phyloP scores from a whole-genome alignment of 2,113 vertebrate genomes.

The chimpanzee (Pan troglodytes) region NHGRI_mPanTro3-v2.1_pri NC_072401.2:94609001-94609500 shows the following conservation, averaged over 20 bases:
- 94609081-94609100: slow-evolving; percentile 54
- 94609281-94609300: not conserved
- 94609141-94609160: not conserved
- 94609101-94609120: not conserved
- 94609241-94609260: not conserved
- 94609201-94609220: not conserved
- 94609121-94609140: slow-evolving; percentile 1
- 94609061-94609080: slow-evolving; percentile 53
- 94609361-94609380: not conserved
- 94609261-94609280: not conserved
- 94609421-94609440: not conserved
- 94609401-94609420: not conserved
- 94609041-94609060: slow-evolving; percentile 63
- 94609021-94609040: slow-evolving; percentile 62
- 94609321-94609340: not conserved
- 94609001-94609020: slow-evolving; percentile 76
- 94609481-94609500: not conserved
- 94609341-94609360: slow-evolving; percentile 39
- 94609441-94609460: not conserved
- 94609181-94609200: slow-evolving; percentile 2
- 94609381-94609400: not conserved
- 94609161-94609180: not conserved
- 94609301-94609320: not conserved
- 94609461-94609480: not conserved
- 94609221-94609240: not conserved